phyloP scores from a whole-genome alignment of 1,140 invertebrate genomes.

The Tetraneura akinire region DNA sequence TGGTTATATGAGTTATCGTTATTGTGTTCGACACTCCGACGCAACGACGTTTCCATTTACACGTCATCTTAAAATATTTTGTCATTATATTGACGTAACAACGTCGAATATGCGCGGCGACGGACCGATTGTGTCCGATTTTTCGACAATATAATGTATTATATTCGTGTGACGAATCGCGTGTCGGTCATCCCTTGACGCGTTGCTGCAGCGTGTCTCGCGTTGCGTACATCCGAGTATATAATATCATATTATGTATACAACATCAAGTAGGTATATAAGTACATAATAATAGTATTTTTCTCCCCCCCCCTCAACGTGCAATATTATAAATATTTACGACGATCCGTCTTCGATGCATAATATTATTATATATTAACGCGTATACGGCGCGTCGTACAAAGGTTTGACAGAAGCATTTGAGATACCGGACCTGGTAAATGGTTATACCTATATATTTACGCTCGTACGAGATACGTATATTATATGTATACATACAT shows the following conservation, averaged over 20 bases:
- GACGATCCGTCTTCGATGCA: not conserved
- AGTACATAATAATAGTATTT: slow-evolving; percentile 4
- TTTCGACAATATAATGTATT: not conserved
- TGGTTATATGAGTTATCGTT: too few relatives aligned
- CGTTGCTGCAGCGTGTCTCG: not conserved
- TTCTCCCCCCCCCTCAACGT: slow-evolving; percentile 5
- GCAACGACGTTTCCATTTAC: too few relatives aligned
- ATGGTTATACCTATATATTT: not conserved
- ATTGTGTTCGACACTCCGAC: too few relatives aligned
- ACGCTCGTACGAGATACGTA: not conserved
- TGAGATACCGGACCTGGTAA: slow-evolving; percentile 28
- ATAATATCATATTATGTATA: not conserved
- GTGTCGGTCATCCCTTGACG: slow-evolving; percentile 13
- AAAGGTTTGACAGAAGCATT: slow-evolving; percentile 50
- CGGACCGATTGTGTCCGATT: too few relatives aligned
- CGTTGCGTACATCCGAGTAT: not conserved
- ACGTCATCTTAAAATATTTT: too few relatives aligned
- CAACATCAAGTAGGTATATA: not conserved
- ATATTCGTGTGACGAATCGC: slow-evolving; percentile 18
- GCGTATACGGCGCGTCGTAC: not conserved
- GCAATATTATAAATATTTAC: too few relatives aligned
- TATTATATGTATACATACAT: too few relatives aligned
- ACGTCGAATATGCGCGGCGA: too few relatives aligned
- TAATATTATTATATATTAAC: not conserved
- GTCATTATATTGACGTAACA: too few relatives aligned